Evolutionary conservation across 2,797 vertebrate genomes (phyloP), one percentile per base, ranked within the genome.

Genomic region (Neosalanx taihuensis): DNA sequence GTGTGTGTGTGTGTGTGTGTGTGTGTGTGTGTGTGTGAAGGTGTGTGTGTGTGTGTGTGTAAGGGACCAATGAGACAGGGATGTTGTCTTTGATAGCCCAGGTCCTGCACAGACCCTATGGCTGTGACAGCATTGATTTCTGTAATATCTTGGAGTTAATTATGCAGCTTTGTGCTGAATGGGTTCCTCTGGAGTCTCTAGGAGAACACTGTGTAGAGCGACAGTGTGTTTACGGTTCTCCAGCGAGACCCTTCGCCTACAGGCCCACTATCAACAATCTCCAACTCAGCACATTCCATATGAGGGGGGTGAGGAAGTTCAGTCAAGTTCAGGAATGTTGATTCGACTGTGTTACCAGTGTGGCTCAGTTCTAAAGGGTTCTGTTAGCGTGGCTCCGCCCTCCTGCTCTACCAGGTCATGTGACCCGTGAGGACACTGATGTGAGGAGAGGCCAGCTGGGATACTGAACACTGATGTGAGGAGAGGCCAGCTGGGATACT

Each of bases 131-230:
- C 79, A 89, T 86, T 87, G 88, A 90, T 90, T 91, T 83, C 75
- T 79, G 69, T 89, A 88, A 91, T 89, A 84, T 84, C 85, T 86
- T 83, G 79, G 79, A 84, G 83, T 84, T 90, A 88, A 92, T 92
- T 90, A 91, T 88, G 78, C 85, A 86, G 83, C 72, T 88, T 88
- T 85, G 81, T 61, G 80, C 86, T 88, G 87, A 90, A 89, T 81
- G 80, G 79, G 81, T 76, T 88, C 79, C 79, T 85, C 3, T 0
- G 79, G 80, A 80, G 56, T 7, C 53, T 37, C 53, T 69, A 18
- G 37, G n/a, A 20, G 35, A 15, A 33, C 60, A 18, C 35, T 3
- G 58, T 81, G 76, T 86, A 81, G 79, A 67, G 80, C 73, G 62
- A 84, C 84, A 81, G 78, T 86, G 78, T 82, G 84, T 87, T 86